Evolutionary conservation across 2,888 invertebrate genomes (phyloP).

Genomic region (Euspilapteryx auroguttella): DNA sequence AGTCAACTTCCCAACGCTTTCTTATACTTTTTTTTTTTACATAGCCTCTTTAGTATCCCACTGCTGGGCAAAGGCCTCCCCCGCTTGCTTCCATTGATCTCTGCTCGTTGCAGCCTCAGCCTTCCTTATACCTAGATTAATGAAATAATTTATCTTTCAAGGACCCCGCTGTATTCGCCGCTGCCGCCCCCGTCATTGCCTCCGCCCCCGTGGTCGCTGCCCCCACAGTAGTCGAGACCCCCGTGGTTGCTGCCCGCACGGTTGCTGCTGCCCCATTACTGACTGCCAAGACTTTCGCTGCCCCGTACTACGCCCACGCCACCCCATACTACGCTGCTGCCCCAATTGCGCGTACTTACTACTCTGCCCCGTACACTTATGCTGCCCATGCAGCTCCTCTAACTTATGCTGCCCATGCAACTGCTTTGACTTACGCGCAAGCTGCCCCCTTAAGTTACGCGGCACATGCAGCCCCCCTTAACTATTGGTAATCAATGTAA

Average conservation of each 20-base stretch:
- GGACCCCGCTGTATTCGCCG: too few relatives aligned
- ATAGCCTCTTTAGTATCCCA: too few relatives aligned
- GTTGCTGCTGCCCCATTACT: conserved; percentile 12
- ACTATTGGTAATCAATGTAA: conserved; percentile 33
- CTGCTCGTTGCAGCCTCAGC: too few relatives aligned
- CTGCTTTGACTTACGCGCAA: too few relatives aligned
- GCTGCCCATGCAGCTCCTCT: too few relatives aligned
- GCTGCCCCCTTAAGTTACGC: conserved; percentile 19
- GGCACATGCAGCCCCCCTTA: conserved; percentile 33
- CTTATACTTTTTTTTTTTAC: too few relatives aligned
- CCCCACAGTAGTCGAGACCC: conserved; percentile 18
- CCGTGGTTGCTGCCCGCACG: conserved; percentile 14
- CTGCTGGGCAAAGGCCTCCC: too few relatives aligned
- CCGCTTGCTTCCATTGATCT: too few relatives aligned
- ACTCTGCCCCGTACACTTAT: conserved; percentile 7
- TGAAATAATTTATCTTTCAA: too few relatives aligned
- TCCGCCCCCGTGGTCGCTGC: conserved; percentile 26
- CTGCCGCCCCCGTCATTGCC: conserved; percentile 16
- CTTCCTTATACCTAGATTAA: too few relatives aligned
- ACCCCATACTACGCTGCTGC: conserved; percentile 9
- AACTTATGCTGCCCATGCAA: too few relatives aligned
- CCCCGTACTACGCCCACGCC: conserved; percentile 11
- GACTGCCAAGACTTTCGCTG: conserved; percentile 9
- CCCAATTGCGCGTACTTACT: conserved; percentile 9
- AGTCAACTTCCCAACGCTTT: too few relatives aligned